Evolutionary conservation across 2,113 vertebrate species (phyloP), one percentile per base, ranked within the genome.

Genomic region (Machaerirhynchus nigripectus): DNA sequence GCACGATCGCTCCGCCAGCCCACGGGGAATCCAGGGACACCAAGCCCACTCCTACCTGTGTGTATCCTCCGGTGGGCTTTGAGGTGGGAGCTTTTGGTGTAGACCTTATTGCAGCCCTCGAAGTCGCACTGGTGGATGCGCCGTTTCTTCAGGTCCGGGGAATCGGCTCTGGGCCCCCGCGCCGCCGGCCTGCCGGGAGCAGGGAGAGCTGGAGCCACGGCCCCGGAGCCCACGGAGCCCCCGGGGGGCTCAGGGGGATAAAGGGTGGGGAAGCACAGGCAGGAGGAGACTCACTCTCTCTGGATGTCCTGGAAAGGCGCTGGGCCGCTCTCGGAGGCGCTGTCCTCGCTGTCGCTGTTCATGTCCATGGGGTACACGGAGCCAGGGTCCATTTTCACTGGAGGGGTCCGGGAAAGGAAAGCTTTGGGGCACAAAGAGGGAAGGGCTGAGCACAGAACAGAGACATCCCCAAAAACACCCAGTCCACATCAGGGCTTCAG

Each of bases 61-160:
- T 99, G 99, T 98, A 99, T 99, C 97, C 99, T 98, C 89, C 98
- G 95, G 94, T 99, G 99, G 53, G 99, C 99, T 98, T 99, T 99
- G 89, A 99, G 98, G 96, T 99, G 99, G 81, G 99, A 99, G 92
- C 99, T 99, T 97, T 99, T 99, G 76, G 99, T 99, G 97, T 99
- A 99, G 85, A 99, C 99, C 93, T 99, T 99, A 96, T 98, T 99
- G 97, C 99, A 99, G 95, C 99, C 99, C 44, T 99, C 99, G 7
- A 99, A 99, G 97, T 99, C 99, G 20, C 99, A 99, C 96, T 99
- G 99, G 97, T 99, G 99, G 97, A 99, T 99, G 73, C 99, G 98
- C 92, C 99, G 98, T 98, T 99, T 98, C 97, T 99, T 99, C 93
- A 99, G 95, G 91, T 99, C 99, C 0, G 99, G 98, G 4, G 98